Evolutionary conservation across 2,113 vertebrate species (phyloP), one percentile per base, ranked within the genome.

Genomic region (Calidris pygmaea): DNA sequence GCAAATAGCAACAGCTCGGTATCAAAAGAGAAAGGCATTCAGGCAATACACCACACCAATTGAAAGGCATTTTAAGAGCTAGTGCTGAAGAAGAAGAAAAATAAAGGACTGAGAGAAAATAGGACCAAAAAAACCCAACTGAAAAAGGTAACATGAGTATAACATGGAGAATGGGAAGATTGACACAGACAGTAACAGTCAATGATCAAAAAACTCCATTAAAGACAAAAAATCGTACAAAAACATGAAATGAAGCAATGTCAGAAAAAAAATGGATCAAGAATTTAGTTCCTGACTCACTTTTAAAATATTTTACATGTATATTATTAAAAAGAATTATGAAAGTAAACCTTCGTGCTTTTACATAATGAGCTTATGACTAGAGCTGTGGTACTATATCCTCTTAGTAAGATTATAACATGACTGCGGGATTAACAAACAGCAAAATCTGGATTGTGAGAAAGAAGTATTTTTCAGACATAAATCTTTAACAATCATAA

Each of bases 381-480:
- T 89, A 68, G 72, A 79, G 88, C 74, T 91, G 74, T 85, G 84
- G 84, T 85, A 94, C 56, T 94, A 58, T 88, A 95, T 95, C 95
- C 95, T 93, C 90, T 97, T 97, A 96, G 87, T 30, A 94, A 91
- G 87, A 95, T 88, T 95, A 76, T 70, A 93, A 97, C 68, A 84
- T 95, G 74, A 96, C 90, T 71, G 85, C 43, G 22, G 91, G 94
- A 96, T 89, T 95, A 96, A 75, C 55, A 63, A 90, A 67, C 37
- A 67, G 39, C 45, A 94, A 82, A 95, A 95, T 78, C 82, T 90
- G 70, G 82, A 89, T n/a, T 85, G 84, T 70, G 62, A 91, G 71
- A 76, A 92, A 80, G 80, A 91, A 87, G n/a, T 60, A 86, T 79
- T 89, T 87, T 89, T 89, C 75, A 89, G 90, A 71, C 80, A 77